Evolutionary conservation across 2,888 invertebrate species (phyloP).

Genomic region (Leptinotarsa tumamoca): DNA sequence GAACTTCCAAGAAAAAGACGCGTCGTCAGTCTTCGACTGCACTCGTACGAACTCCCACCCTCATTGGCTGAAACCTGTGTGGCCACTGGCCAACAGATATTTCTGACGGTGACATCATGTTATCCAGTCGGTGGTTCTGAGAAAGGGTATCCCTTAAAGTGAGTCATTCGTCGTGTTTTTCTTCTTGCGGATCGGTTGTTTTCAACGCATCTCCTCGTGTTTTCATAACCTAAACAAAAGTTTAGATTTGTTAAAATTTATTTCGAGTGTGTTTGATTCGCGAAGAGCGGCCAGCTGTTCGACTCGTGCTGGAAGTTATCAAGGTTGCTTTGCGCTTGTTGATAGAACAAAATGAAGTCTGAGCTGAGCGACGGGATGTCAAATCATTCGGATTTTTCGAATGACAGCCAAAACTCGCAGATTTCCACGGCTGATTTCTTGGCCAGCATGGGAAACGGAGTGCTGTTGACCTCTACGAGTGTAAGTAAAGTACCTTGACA

Average conservation of each 20-base stretch:
- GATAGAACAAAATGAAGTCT: constrained; percentile 60
- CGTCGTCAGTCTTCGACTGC: constrained; percentile 35
- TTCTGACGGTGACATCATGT: constrained; percentile 65
- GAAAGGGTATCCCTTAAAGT: constrained; percentile 65
- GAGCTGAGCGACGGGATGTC: constrained; percentile 65
- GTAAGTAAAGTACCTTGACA: constrained; percentile 55
- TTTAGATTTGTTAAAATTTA: constrained; percentile 20
- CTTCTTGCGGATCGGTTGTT: constrained; percentile 29
- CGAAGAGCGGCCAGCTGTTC: constrained; percentile 47
- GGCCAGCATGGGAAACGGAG: constrained; percentile 60
- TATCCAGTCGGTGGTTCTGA: constrained; percentile 62
- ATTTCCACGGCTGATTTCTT: constrained; percentile 63
- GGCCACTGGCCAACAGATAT: constrained; percentile 58
- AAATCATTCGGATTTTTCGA: constrained; percentile 65
- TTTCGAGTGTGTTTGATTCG: constrained; percentile 32
- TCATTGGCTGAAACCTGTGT: constrained; percentile 42
- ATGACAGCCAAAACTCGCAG: constrained; percentile 65
- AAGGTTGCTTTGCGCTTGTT: constrained; percentile 51
- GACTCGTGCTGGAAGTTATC: constrained; percentile 40
- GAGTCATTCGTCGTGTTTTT: constrained; percentile 61
- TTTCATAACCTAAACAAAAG: constrained; percentile 33
- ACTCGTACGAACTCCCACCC: constrained; percentile 21
- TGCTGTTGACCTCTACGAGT: constrained; percentile 57
- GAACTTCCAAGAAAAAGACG: constrained; percentile 33
- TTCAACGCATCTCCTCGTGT: constrained; percentile 23